Evolutionary conservation across 2,888 invertebrate species (phyloP), one percentile per base, ranked within the genome.

Genomic region (Ochropleura plecta): DNA sequence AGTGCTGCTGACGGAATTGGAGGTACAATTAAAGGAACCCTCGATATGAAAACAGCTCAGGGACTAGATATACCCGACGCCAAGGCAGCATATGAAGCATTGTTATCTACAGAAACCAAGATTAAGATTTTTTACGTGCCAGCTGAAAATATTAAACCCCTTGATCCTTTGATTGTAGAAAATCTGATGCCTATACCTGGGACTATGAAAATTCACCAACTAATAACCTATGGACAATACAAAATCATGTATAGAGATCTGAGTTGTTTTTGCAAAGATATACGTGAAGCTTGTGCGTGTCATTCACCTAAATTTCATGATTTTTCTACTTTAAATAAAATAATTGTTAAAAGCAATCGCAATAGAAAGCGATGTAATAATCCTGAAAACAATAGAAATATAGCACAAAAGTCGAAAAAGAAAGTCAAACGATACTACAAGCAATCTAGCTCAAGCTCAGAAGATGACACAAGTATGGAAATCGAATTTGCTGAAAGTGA

Each of bases 401-500:
- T 3, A 49, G 30, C 49, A 65, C 64, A 49, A 65, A 65, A 65
- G 49, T 65, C 64, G 7, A 65, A 40, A 64, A 64, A 49, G 48
- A 64, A 65, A 65, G 49, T 40, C 64, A 65, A 65, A 65, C 48
- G 64, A 65, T 30, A 65, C 71, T 9, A 8, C 8, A 71, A 71
- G 49, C 71, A 64, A 71, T 71, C 71, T 53, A 71, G 63, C 55
- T 71, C 55, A 57, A 64, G 64, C 0, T 71, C 64, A 63, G 62
- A 71, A 62, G 64, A 64, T 71, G 71, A 71, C 63, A 71, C 71
- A 71, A 46, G n/a, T 71, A 64, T 71, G 49, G 64, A 71, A 71
- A 71, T 64, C 64, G 71, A 64, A 71, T 70, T 51, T 70, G 53
- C 63, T 51, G 64, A 71, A 71, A 64, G 71, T 64, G 71, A 64